Base-by-base conservation (phyloP, 2,888 invertebrate species). In the Bugulina stolonifera region DNA sequence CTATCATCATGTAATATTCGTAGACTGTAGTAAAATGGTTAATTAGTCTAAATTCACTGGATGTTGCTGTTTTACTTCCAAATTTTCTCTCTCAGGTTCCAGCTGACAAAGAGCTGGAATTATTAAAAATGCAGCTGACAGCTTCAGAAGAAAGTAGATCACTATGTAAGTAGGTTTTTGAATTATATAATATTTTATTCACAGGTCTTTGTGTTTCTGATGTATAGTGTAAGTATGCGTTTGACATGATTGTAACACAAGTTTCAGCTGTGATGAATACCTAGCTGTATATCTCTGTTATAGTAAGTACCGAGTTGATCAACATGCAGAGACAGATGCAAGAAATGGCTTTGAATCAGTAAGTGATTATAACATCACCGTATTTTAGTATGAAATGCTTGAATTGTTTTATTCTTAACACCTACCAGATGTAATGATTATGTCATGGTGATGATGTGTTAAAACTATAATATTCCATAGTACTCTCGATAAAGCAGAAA, bases 111-210 rank as follows among this genome's bases (percentile, higher is more conserved):
- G 83, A 83, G 72, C 72, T 81, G 73, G 80, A 84, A 73, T 73
- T 85, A 81, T 77, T 82, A 74, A 78, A 80, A 73, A 80, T 83
- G 72, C 86, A 86, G 77, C 81, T 86, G 54, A 84, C 82, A 77
- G 85, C 86, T 2, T 82, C 86, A 10, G 86, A 87, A 75, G 86
- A 87, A 69, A 85, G 84, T 70, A 85, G 86, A 78, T 81, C 83
- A 52, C 78, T 87, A 71, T 81, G 86, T 86, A 80, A 81, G 84
- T 80, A 35, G 57, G 5, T n/a, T 22, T 52, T 52, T 52, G 52
- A 22, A 52, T 52, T 52, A 22, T 52, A 52, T 52, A 52, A 52
- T n/a, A n/a, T n/a, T n/a, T n/a, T n/a, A n/a, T n/a, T n/a, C n/a
- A n/a, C n/a, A n/a, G n/a, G n/a, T n/a, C n/a, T n/a, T n/a, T n/a